These are phyloP conservation scores for Hyposmocoma kahamanoa DNA, from an alignment of 1,140 invertebrate species.

Conservation along the genomic window DNA sequence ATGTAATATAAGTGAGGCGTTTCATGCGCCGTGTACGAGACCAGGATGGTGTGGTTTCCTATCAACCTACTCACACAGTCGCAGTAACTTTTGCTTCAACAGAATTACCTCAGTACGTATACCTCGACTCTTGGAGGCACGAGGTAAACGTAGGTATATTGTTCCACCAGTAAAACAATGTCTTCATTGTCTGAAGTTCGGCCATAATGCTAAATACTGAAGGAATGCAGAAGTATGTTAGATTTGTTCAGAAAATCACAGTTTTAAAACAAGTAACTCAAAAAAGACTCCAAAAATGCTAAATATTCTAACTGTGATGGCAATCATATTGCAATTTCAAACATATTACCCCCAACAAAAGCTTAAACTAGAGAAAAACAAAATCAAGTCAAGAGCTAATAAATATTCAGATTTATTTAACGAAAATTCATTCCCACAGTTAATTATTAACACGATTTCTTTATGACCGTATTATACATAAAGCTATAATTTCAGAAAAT, in stretches of 20 bases:
- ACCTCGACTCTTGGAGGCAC: not conserved
- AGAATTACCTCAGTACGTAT: not conserved
- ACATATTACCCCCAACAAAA: not conserved
- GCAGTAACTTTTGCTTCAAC: not conserved
- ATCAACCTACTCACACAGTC: not conserved
- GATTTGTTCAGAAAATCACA: not conserved
- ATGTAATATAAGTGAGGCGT: too few relatives aligned
- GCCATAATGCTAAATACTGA: not conserved
- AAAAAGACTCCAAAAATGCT: not conserved
- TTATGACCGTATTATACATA: slow-evolving; percentile 8
- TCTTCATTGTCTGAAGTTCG: not conserved
- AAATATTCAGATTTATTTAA: not conserved
- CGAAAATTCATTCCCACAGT: not conserved
- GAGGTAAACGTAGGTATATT: not conserved
- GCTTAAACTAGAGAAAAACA: not conserved
- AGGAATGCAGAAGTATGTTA: not conserved
- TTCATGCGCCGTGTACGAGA: not conserved
- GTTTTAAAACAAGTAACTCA: not conserved
- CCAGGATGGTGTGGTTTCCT: not conserved
- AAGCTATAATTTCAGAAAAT: slow-evolving; percentile 15
- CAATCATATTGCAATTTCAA: not conserved
- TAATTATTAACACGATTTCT: slow-evolving; percentile 6
- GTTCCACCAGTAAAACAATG: not conserved
- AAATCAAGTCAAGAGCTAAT: not conserved
- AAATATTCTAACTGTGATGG: not conserved